Base-by-base conservation (phyloP, 2,888 invertebrate species). In the Panorpa germanica region DNA sequence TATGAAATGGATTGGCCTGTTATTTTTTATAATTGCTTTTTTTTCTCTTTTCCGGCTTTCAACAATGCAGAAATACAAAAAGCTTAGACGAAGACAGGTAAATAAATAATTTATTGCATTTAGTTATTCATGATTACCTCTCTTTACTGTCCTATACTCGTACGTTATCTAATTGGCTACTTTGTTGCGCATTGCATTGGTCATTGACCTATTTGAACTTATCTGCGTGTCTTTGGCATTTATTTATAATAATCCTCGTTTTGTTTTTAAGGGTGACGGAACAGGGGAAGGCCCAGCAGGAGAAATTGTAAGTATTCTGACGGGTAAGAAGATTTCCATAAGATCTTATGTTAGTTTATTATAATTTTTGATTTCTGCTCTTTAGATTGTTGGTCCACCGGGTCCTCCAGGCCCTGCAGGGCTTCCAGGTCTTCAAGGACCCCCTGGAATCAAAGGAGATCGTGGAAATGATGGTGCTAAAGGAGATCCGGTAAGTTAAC, bases 81-180 rank as follows among this genome's bases (percentile, higher is more conserved):
- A 80, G 55, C 64, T 80, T 45, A 66, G 78, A 52, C 61, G 80
- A 52, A 63, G 78, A 57, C 78, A 78, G 72, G 76, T 77, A 68
- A 56, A 55, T 63, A 61, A 57, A 49, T 36, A 51, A 39, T 41
- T 35, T 34, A 35, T 32, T 31, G 32, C 34, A 33, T 25, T 32
- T 28, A 31, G 28, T 38, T 18, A 31, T n/a, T n/a, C n/a, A n/a
- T n/a, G n/a, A n/a, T n/a, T n/a, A n/a, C n/a, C n/a, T n/a, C n/a
- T n/a, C n/a, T n/a, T n/a, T n/a, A n/a, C n/a, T n/a, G n/a, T n/a
- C n/a, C n/a, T n/a, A n/a, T n/a, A n/a, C n/a, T 34, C 31, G 25
- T 34, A 17, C 32, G 20, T 31, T 34, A 33, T 32, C 20, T 25
- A 15, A 18, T 32, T 3, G 16, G 10, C 9, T 25, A 30, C 29